Percentiles rank a stretch among this genome's conserved stretches.
These are phyloP conservation scores for Manis javanica DNA, from an alignment of 2,797 vertebrate genomes.

Conservation along the genomic window DNA sequence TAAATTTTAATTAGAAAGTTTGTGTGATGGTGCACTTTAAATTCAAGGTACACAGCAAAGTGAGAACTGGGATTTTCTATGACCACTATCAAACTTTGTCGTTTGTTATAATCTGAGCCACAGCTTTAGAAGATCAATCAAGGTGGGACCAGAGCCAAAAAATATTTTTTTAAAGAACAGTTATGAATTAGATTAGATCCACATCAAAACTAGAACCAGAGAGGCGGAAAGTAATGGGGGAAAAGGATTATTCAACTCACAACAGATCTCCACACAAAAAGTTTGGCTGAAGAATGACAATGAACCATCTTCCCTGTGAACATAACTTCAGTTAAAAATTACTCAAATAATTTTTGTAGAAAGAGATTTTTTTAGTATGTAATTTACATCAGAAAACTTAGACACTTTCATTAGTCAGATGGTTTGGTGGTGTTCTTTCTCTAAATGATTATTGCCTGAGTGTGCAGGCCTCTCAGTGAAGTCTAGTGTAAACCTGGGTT, in stretches of 20 bases:
- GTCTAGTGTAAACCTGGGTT: not conserved
- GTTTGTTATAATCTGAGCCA: not conserved
- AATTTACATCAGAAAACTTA: conserved; percentile 46
- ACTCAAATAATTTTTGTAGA: not conserved
- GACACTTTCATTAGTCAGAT: not conserved
- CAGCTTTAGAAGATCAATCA: not conserved
- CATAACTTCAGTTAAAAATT: not conserved
- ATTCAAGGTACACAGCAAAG: conserved; percentile 17
- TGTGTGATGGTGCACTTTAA: conserved; percentile 29
- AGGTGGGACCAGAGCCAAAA: not conserved
- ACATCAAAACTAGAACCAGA: conserved; percentile 16
- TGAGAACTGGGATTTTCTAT: conserved; percentile 35
- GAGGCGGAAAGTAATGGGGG: not conserved
- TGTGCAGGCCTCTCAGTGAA: not conserved
- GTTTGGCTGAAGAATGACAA: not conserved
- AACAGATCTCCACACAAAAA: not conserved
- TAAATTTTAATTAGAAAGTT: conserved; percentile 51
- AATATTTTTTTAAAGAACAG: not conserved
- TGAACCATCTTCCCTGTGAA: not conserved
- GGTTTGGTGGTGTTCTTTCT: conserved; percentile 1
- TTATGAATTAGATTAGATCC: not conserved
- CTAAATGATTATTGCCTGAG: not conserved
- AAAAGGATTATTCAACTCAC: not conserved
- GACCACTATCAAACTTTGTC: not conserved
- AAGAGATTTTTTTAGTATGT: not conserved